Percentiles rank a stretch among this genome's conserved stretches.
Evolutionary conservation across 2,113 vertebrate species (phyloP).

Genomic region (Mungos mungo): DNA sequence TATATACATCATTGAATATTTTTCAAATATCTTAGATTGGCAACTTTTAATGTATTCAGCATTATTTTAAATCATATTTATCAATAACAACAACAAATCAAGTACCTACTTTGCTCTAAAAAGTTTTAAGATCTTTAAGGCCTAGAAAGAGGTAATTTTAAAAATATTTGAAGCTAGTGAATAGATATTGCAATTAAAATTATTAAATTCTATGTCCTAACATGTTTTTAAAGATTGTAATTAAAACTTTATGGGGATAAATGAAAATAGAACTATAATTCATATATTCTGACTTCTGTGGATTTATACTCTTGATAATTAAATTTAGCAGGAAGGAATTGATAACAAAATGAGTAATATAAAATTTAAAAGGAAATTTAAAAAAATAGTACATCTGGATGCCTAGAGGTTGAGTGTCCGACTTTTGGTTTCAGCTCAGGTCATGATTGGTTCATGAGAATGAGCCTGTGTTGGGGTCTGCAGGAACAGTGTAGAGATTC

Average conservation of each 20-base stretch:
- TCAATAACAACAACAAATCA: not conserved
- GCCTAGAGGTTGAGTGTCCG: too few relatives aligned
- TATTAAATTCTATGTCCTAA: not conserved
- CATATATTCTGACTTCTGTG: not conserved
- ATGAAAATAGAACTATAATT: not conserved
- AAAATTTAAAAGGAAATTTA: not conserved
- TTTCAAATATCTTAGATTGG: not conserved
- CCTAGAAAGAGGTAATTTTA: not conserved
- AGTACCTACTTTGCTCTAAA: not conserved
- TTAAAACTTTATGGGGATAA: not conserved
- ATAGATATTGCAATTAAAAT: not conserved
- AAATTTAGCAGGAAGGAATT: not conserved
- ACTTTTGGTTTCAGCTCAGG: too few relatives aligned
- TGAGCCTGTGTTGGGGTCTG: too few relatives aligned
- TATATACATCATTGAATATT: not conserved
- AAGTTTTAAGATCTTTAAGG: not conserved
- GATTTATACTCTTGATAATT: not conserved
- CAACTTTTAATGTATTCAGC: not conserved
- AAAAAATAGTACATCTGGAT: too few relatives aligned
- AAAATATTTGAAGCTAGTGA: not conserved
- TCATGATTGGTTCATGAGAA: too few relatives aligned
- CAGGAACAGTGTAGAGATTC: too few relatives aligned
- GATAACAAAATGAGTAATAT: not conserved
- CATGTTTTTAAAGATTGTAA: not conserved
- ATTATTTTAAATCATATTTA: not conserved